Percentiles rank a stretch among this genome's conserved stretches.
phyloP scores from a whole-genome alignment of 2,888 invertebrate genomes.

The Leptopilina myrica region DNA sequence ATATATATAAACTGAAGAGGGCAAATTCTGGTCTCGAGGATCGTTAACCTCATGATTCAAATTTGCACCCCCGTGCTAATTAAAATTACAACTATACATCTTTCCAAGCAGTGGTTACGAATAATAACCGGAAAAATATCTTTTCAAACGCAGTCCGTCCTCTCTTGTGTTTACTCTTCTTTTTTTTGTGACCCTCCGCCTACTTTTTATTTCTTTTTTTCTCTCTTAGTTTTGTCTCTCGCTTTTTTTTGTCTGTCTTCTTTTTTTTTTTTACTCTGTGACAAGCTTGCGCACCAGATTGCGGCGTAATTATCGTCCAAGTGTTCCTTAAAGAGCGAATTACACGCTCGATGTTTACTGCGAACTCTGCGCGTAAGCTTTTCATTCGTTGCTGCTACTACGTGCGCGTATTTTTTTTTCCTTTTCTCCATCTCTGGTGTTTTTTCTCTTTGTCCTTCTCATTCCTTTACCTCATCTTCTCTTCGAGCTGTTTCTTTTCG shows the following conservation, averaged over 20 bases:
- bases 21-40: constrained; percentile 52
- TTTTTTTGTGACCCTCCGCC: constrained; percentile 43
- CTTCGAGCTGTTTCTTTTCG: constrained; percentile 9
- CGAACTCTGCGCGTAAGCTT: constrained; percentile 49
- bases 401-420: background rate
- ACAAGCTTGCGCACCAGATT: constrained; percentile 52
- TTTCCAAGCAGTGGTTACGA: constrained; percentile 70
- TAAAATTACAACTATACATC: constrained; percentile 68
- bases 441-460: constrained; percentile 49
- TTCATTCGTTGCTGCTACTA: constrained; percentile 64
- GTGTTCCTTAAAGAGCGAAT: constrained; percentile 76
- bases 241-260: background rate
- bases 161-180: constrained; percentile 41
- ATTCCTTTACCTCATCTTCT: constrained; percentile 8
- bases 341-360: constrained; percentile 74
- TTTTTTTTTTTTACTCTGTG: constrained; percentile 28
- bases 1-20: constrained; percentile 36
- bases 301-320: constrained; percentile 62
- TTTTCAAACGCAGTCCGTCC: constrained; percentile 64
- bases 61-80: constrained; percentile 58
- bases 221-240: constrained; percentile 30
- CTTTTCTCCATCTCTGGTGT: constrained; percentile 46
- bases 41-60: constrained; percentile 51
- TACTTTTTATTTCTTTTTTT: constrained; percentile 33
- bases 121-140: constrained; percentile 71